Evolutionary conservation across 2,888 invertebrate genomes (phyloP).

Genomic region (Anthophora plumipes): DNA sequence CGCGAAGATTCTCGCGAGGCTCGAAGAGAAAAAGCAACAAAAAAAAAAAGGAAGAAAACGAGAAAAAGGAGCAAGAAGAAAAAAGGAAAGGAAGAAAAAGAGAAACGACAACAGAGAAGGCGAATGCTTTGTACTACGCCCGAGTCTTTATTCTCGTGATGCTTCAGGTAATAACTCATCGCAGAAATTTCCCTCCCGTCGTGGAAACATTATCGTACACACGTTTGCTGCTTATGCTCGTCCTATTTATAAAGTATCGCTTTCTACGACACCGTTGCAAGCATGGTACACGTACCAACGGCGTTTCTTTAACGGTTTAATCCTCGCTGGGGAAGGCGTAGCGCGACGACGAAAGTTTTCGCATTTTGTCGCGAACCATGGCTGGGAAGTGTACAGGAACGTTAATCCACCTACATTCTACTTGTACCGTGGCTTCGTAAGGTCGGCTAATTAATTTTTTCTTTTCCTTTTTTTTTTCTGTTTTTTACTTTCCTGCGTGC

Average conservation of each 20-base stretch:
- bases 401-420: slow-evolving; percentile 40
- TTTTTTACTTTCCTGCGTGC: too few species aligned
- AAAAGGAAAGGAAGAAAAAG: slow-evolving; percentile 17
- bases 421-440: slow-evolving; percentile 39
- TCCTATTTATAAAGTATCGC: slow-evolving; percentile 62
- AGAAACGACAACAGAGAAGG: slow-evolving; percentile 40
- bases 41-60: slow-evolving; percentile 18
- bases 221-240: slow-evolving; percentile 39
- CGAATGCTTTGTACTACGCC: slow-evolving; percentile 54
- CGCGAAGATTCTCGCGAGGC: slow-evolving; percentile 57
- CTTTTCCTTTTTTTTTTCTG: too few species aligned
- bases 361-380: slow-evolving; percentile 22
- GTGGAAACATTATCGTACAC: slow-evolving; percentile 57
- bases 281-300: slow-evolving; percentile 22
- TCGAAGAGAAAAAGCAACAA: slow-evolving; percentile 30
- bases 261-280: slow-evolving; percentile 25
- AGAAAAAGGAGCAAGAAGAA: neutral
- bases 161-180: slow-evolving; percentile 67
- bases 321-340: slow-evolving; percentile 4
- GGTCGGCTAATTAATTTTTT: slow-evolving; percentile 56
- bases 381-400: neutral
- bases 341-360: slow-evolving; percentile 33
- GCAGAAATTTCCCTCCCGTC: slow-evolving; percentile 67
- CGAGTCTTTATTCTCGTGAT: slow-evolving; percentile 56
- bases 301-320: slow-evolving; percentile 51